Evolutionary conservation across 2,797 vertebrate genomes (phyloP), one percentile per base, ranked within the genome.

Genomic region (Lutjanus argentimaculatus): DNA sequence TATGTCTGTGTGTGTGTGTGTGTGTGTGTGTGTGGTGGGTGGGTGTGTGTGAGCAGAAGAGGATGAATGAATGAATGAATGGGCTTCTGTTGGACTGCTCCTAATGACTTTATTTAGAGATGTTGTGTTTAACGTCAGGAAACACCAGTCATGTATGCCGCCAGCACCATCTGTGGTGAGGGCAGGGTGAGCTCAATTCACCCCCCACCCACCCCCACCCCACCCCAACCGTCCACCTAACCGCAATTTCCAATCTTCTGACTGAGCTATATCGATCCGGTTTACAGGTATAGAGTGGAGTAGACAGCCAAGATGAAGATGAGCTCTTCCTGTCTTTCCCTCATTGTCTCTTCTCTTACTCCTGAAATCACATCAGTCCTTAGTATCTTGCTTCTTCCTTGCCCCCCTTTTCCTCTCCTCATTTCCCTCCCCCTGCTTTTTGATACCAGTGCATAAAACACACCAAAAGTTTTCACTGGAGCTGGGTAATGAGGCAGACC

Each of bases 401-500:
- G 51, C 17, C 45, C 61, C 73, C 66, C 45, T 57, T 48, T 55
- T 51, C 19, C 25, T 68, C 22, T 66, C 21, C 73, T 67, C 61
- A 63, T 83, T 85, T 72, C 72, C 85, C 83, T 73, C 82, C 82
- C 63, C 69, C 80, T 68, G 89, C 91, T 84, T 91, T 94, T 93
- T 95, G 93, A 95, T 95, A 93, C 89, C 89, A 85, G 91, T 65
- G 85, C 97, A 97, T 97, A 96, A 97, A 97, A 97, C 96, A 97
- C 95, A 97, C 96, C 96, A 96, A 97, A 97, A 97, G 97, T 98
- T 98, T 99, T 97, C 96, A 97, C 97, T 97, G 96, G 96, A 97
- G 96, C 96, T 96, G 95, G 97, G 97, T 99, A 99, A 99, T 99
- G 98, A 99, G 98, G 94, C 94, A 91, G 97, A 97, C 97, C 97